phyloP scores from a whole-genome alignment of 2,113 vertebrate genomes.

The Sula dactylatra region DNA sequence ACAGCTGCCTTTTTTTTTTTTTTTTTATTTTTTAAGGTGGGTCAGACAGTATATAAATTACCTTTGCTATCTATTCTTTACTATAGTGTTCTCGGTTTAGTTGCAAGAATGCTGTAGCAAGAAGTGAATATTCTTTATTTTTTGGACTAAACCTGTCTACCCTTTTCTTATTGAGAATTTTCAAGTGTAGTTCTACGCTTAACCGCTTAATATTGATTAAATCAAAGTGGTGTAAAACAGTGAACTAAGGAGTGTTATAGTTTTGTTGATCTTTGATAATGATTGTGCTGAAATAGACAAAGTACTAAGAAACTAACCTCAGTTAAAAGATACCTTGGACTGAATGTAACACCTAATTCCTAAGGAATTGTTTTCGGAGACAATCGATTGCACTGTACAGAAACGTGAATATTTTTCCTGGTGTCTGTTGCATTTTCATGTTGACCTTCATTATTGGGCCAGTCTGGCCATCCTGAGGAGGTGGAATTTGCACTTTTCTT shows the following conservation, averaged over 20 bases:
- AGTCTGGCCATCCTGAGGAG: not conserved
- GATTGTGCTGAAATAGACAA: not conserved
- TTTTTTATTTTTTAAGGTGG: not conserved
- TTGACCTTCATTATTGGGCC: not conserved
- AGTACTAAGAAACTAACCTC: not conserved
- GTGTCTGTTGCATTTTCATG: not conserved
- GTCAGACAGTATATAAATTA: not conserved
- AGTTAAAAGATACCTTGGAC: not conserved
- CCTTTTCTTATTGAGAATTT: not conserved
- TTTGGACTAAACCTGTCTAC: not conserved
- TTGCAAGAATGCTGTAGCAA: not conserved
- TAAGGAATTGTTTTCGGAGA: not conserved
- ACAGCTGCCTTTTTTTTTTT: not conserved
- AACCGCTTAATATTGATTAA: not conserved
- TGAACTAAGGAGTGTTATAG: not conserved
- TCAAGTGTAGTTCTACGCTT: not conserved
- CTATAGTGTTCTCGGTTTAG: not conserved
- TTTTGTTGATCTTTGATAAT: not conserved
- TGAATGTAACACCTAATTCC: not conserved
- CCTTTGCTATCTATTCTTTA: not conserved
- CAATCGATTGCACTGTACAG: fast-evolving
- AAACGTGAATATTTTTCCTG: not conserved
- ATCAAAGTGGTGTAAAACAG: not conserved
- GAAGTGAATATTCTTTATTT: not conserved
- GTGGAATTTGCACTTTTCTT: not conserved